A percentile compares a stretch with the other conserved stretches of the same genome.
These are phyloP conservation scores for zebrafish (Danio rerio) DNA, from an alignment of 2,113 vertebrate species.

Conservation along the genomic window GRCz12tu NC_133186.1:35849001-35849500, in stretches of 20 bases:
- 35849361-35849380: background rate
- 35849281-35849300: background rate
- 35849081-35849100: constrained; percentile 19
- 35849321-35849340: background rate
- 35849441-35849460: constrained; percentile 19
- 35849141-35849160: constrained; percentile 46
- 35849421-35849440: background rate
- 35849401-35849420: constrained; percentile 11
- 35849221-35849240: constrained; percentile 9
- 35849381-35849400: background rate
- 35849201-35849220: constrained; percentile 13
- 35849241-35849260: constrained; percentile 16
- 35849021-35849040: background rate
- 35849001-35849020: too few species aligned
- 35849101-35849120: constrained; percentile 41
- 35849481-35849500: background rate
- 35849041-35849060: background rate
- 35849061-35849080: constrained; percentile 22
- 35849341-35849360: constrained; percentile 14
- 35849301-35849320: constrained; percentile 31
- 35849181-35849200: constrained; percentile 6
- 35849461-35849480: background rate
- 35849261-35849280: background rate
- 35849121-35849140: constrained; percentile 46
- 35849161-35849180: constrained; percentile 29